A percentile compares a stretch with the other conserved stretches of the same genome.
These are phyloP conservation scores for Manis pentadactyla DNA, from an alignment of 2,797 vertebrate species.

Conservation along the genomic window DNA sequence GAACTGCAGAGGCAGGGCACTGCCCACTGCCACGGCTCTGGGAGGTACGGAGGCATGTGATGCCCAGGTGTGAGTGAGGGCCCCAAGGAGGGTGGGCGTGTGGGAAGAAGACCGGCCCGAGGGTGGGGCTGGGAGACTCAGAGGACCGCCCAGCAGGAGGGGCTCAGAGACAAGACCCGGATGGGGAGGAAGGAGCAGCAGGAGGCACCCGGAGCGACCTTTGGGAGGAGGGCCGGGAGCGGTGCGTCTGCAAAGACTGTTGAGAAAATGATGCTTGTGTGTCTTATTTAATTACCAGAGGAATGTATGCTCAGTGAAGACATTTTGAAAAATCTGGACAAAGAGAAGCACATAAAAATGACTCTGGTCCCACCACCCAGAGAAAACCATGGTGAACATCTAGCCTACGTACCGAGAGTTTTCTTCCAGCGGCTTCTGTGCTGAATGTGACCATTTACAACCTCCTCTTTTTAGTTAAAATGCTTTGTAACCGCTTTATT, in stretches of 20 bases:
- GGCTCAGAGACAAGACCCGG: neutral
- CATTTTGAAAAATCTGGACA: neutral
- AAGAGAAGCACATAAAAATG: neutral
- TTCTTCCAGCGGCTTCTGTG: neutral
- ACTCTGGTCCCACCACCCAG: neutral
- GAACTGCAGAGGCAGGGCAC: neutral
- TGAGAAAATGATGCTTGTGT: neutral
- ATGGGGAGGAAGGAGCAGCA: no score
- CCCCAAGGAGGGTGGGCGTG: rapidly evolving
- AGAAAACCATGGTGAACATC: neutral
- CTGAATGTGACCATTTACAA: neutral
- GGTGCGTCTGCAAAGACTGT: neutral
- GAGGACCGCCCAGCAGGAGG: neutral
- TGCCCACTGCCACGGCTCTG: neutral
- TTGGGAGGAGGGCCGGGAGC: neutral
- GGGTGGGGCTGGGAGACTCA: neutral
- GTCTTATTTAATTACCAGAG: neutral
- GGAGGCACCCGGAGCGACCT: neutral
- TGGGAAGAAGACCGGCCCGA: neutral
- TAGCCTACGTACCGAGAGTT: neutral
- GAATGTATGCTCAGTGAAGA: neutral
- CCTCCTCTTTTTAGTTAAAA: neutral
- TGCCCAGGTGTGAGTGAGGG: neutral
- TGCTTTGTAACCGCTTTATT: neutral
- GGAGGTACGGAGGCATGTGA: neutral